Conservation (phyloP, 1,140 invertebrate genomes). For the Idris sp. region DNA sequence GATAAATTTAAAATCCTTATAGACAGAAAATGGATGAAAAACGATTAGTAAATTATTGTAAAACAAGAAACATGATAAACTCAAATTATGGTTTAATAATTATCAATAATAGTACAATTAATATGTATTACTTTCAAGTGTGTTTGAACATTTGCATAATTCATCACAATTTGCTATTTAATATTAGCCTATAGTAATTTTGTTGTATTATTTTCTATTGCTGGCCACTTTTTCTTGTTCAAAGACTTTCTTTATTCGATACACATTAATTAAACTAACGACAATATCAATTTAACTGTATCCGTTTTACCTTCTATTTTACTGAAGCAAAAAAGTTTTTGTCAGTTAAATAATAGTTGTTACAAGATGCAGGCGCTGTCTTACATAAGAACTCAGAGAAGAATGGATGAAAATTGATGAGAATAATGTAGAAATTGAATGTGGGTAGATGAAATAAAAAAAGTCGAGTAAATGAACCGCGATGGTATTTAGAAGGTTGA, state of each 20-base stretch:
- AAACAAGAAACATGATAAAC: too few species aligned
- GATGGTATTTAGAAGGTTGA: constrained; percentile 44
- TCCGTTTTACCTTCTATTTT: constrained; percentile 8
- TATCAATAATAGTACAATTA: too few species aligned
- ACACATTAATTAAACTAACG: background rate
- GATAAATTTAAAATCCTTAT: too few species aligned
- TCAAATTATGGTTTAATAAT: too few species aligned
- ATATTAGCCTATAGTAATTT: too few species aligned
- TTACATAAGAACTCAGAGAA: constrained; percentile 38
- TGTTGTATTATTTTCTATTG: too few species aligned
- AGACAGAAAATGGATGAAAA: too few species aligned
- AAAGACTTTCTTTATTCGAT: background rate
- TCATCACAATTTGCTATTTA: too few species aligned
- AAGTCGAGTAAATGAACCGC: constrained; percentile 32
- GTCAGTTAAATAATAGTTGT: constrained; percentile 37
- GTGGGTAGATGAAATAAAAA: constrained; percentile 44
- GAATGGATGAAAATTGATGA: constrained; percentile 55
- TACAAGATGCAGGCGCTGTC: constrained; percentile 11
- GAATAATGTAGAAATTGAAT: constrained; percentile 50
- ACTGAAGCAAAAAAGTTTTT: background rate
- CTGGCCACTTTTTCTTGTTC: background rate
- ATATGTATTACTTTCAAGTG: too few species aligned
- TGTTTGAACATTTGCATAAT: too few species aligned
- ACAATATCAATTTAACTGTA: constrained; percentile 7
- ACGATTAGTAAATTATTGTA: too few species aligned